phyloP scores from a whole-genome alignment of 2,888 invertebrate species.

The Leptogaster cylindrica region DNA sequence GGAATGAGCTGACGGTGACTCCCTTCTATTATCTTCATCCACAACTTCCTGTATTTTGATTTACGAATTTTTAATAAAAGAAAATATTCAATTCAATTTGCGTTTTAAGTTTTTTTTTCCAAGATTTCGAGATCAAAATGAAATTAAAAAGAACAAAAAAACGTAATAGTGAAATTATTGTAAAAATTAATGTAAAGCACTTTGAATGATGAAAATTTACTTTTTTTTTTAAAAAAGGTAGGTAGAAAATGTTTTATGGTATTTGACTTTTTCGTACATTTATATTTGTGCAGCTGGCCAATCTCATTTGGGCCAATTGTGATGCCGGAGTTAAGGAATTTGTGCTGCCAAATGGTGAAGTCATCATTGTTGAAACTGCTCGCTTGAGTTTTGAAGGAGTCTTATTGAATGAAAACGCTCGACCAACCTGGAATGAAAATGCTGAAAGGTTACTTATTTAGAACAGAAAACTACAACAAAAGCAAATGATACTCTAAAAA shows the following conservation, averaged over 20 bases:
- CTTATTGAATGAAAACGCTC: slow-evolving; percentile 94
- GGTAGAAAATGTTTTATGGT: too few species aligned
- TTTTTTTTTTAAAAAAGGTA: too few species aligned
- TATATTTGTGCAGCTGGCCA: slow-evolving; percentile 85
- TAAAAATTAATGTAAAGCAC: neutral
- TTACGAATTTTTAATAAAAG: too few species aligned
- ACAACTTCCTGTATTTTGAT: slow-evolving; percentile 83
- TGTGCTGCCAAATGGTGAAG: slow-evolving; percentile 85
- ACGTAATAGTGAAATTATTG: too few species aligned
- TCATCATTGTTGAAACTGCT: slow-evolving; percentile 94
- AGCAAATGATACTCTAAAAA: too few species aligned
- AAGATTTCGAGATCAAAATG: too few species aligned
- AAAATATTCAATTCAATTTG: too few species aligned
- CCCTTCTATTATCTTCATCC: slow-evolving; percentile 59
- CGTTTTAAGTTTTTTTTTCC: too few species aligned
- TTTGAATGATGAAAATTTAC: neutral
- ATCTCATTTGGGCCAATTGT: slow-evolving; percentile 83
- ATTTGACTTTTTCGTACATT: slow-evolving; percentile 76
- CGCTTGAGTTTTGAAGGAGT: slow-evolving; percentile 92
- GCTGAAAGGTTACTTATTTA: slow-evolving; percentile 44
- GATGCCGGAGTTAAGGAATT: slow-evolving; percentile 83
- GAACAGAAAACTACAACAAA: neutral
- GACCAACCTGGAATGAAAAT: slow-evolving; percentile 70
- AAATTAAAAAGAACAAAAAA: too few species aligned
- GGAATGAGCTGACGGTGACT: slow-evolving; percentile 63